Evolutionary conservation across 2,797 vertebrate genomes (phyloP), one percentile per base, ranked within the genome.

Genomic region (Epinephelus malabaricus): DNA sequence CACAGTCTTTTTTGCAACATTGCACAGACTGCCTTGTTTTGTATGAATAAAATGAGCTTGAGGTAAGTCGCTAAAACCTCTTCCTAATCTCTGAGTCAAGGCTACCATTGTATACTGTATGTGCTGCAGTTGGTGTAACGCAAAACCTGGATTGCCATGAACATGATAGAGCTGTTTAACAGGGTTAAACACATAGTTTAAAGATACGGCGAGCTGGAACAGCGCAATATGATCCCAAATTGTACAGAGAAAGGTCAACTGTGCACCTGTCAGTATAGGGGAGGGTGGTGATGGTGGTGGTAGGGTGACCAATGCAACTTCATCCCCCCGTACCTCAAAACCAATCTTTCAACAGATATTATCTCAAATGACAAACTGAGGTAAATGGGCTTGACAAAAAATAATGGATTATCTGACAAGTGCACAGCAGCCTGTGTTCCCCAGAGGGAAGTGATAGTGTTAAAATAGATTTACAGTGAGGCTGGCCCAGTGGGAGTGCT

Each of bases 201-300:
- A 85, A 85, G 82, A 87, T 78, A 80, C 43, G 56, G 79, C 78
- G 59, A 86, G 74, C 74, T 88, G 88, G 62, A 82, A 79, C 78
- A 18, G 82, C 45, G 88, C 84, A 92, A 93, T 86, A 76, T 74
- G 88, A 93, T 90, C 88, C 82, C 66, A 76, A 83, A 91, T 79
- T 86, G 84, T 80, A 64, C 81, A 43, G 80, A 74, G 78, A 87
- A 86, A 84, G 90, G 83, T 95, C 88, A 94, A 67, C 76, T 78
- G 81, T 92, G 88, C 94, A 95, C 92, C 93, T 95, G 93, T 90
- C 84, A 71, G 63, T 59, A 81, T 70, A 54, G 67, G 77, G 74
- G 47, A 53, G 63, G 62, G 53, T 65, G 78, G 40, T 10, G n/a
- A n/a, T 59, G 72, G 72, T 59, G 50, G 67, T 82, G 73, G 69